phyloP scores from a whole-genome alignment of 2,113 vertebrate genomes.

The Lonchura striata region DNA sequence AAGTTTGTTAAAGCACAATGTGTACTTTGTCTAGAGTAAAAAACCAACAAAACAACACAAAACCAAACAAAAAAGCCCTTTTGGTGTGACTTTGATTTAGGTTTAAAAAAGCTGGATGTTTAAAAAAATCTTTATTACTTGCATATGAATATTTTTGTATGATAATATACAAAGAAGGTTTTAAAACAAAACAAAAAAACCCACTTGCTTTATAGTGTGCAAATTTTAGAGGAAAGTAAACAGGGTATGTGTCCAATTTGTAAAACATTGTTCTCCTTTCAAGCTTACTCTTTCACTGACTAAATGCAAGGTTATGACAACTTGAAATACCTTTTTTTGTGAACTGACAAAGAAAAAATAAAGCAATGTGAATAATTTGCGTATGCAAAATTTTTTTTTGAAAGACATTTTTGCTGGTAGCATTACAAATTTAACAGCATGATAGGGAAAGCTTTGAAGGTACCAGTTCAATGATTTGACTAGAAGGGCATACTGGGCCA shows the following conservation, averaged over 20 bases:
- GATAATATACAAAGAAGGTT: constrained; percentile 63
- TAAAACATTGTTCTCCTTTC: constrained; percentile 73
- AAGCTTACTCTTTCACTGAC: constrained; percentile 67
- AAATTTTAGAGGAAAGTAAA: constrained; percentile 73
- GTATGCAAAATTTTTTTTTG: constrained; percentile 67
- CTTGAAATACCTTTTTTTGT: constrained; percentile 68
- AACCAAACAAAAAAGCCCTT: neutral
- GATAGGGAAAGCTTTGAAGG: neutral
- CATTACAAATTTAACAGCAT: neutral
- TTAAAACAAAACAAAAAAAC: constrained; percentile 50
- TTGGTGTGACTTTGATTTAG: constrained; percentile 70
- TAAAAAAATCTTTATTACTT: constrained; percentile 70
- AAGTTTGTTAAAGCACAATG: constrained; percentile 78
- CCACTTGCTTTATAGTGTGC: constrained; percentile 69
- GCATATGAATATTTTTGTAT: constrained; percentile 81
- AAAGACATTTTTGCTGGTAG: neutral
- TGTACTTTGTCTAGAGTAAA: constrained; percentile 64
- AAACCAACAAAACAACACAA: neutral
- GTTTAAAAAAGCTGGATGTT: constrained; percentile 67
- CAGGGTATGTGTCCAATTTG: constrained; percentile 74
- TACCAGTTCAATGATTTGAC: neutral
- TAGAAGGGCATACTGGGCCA: neutral
- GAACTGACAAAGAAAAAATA: constrained; percentile 74
- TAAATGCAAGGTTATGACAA: constrained; percentile 72
- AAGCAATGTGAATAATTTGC: constrained; percentile 73